Conservation (phyloP, 2,113 vertebrate species). For the Cnemophilus loriae region DNA sequence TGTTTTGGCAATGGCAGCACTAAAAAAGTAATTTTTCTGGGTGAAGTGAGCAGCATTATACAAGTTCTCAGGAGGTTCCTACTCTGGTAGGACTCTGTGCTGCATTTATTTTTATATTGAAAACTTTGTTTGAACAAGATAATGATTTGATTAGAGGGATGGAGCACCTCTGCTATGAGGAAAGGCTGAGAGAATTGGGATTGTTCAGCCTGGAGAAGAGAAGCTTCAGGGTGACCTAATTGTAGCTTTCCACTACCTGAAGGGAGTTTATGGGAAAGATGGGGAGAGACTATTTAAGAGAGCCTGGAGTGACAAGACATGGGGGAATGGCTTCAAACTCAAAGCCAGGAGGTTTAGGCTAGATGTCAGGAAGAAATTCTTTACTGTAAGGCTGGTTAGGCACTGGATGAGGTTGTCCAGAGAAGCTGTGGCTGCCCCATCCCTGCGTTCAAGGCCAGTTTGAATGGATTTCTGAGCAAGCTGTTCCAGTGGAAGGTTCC, state of each 20-base stretch:
- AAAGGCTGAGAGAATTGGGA: background rate
- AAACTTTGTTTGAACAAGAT: background rate
- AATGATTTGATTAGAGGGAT: background rate
- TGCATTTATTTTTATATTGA: background rate
- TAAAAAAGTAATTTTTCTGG: background rate
- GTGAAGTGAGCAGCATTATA: background rate
- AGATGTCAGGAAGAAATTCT: background rate
- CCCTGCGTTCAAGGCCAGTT: background rate
- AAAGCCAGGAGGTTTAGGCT: background rate
- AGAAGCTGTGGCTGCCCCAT: background rate
- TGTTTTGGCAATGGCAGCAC: background rate
- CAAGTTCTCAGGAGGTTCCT: background rate
- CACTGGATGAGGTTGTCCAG: background rate
- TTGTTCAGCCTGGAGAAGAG: background rate
- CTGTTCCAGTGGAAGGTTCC: background rate
- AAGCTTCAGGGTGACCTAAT: rapidly evolving
- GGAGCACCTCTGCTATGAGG: background rate
- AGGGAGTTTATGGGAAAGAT: background rate
- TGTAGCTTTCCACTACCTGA: background rate
- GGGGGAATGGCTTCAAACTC: background rate
- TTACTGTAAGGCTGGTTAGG: background rate
- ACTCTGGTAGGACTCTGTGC: background rate
- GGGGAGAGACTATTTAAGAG: background rate
- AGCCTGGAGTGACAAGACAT: background rate
- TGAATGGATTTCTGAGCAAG: background rate